phyloP scores from a whole-genome alignment of 1,140 invertebrate species.

The Babylonia areolata region DNA sequence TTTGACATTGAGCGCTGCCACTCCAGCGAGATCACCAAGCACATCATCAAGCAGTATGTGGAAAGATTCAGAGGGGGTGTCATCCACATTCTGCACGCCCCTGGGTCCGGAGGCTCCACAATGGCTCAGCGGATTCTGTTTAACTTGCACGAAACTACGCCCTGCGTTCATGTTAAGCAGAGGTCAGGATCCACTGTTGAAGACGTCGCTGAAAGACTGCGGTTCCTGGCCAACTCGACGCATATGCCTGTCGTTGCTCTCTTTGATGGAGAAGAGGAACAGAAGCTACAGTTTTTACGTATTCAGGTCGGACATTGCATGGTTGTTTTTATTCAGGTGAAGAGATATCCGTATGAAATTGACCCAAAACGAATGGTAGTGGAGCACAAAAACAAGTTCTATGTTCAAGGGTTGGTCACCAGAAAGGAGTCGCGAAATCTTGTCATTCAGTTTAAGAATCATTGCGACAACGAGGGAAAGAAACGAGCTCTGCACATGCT shows the following conservation, averaged over 20 bases:
- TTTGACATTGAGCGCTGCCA: conserved; percentile 52
- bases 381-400: conserved; percentile 23
- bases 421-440: conserved; percentile 41
- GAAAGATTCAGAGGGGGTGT: conserved; percentile 39
- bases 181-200: conserved; percentile 32
- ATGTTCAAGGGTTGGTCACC: conserved; percentile 36
- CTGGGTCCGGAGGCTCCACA: conserved; percentile 53
- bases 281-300: conserved; percentile 41
- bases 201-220: conserved; percentile 35
- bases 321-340: conserved; percentile 49
- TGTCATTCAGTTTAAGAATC: background rate
- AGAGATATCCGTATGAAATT: conserved; percentile 37
- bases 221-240: conserved; percentile 44
- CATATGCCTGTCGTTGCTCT: conserved; percentile 47
- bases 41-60: conserved; percentile 37
- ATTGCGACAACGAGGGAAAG: background rate
- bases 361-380: background rate
- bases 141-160: conserved; percentile 40
- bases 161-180: conserved; percentile 47
- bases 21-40: conserved; percentile 28
- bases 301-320: conserved; percentile 32
- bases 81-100: conserved; percentile 44
- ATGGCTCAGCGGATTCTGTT: conserved; percentile 50
- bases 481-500: conserved; percentile 25
- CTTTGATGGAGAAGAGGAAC: conserved; percentile 58